Evolutionary conservation across 23 tunicate genomes (phyloP), one percentile per base, ranked within the genome.

Genomic region (Halocynthia roretzi): DNA sequence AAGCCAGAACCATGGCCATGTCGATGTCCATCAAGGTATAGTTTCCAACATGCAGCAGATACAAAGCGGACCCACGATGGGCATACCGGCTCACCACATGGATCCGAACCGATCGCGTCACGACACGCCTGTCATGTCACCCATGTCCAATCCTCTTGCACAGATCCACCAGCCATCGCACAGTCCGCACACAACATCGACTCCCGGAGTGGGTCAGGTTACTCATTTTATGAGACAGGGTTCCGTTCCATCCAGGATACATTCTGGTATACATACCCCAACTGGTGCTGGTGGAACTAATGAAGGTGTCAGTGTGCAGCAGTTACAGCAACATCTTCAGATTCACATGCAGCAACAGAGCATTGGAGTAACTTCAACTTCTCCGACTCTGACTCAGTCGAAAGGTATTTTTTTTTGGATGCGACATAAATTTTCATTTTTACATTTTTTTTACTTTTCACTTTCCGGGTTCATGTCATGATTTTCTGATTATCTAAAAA

Each of bases 171-270:
- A 52, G 0, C 51, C 62, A 11, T 62, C 64, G 22, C 78, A 21
- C 62, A 74, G 78, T 48, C 78, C 78, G 0, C 78, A 53, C 56
- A 62, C 56, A 10, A 74, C 78, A 52, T 64, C 78, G 8, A 62
- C 78, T 11, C 70, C 70, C 5, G 44, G 44, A 31, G 44, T 31
- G 44, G 44, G 44, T 31, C 44, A 31, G 44, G 54, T 54, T 9
- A 22, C 62, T 53, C 55, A 54, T 12, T 74, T 74, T 54, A 22
- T 64, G 9, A 53, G 78, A 74, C 78, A 74, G 56, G 56, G 64
- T 54, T 74, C 78, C 18, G 56, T 74, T 22, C 78, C 78, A 31
- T 31, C 44, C 44, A 31, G 44, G 44, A 31, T 31, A 4, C 44
- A 31, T 31, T 31, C 44, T 31, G 44, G 44, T 31, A 31, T 31